A percentile compares a stretch with the other conserved stretches of the same genome.
Evolutionary conservation across 2,888 invertebrate genomes (phyloP).

Genomic region (Dasypogon diadema): DNA sequence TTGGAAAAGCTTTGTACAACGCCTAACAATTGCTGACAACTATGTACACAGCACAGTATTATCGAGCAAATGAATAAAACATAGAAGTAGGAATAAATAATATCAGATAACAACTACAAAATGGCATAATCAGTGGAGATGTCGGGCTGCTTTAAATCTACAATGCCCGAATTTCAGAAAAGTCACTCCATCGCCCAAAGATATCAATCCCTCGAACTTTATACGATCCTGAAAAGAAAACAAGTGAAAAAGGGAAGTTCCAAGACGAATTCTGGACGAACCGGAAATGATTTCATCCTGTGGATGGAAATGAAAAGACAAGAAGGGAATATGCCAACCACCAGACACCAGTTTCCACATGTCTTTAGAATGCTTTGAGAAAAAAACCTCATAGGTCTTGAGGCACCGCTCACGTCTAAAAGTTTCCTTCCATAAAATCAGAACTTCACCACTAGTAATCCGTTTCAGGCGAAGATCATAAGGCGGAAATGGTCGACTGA

Average conservation of each 20-base stretch:
- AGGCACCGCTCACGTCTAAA: conserved; percentile 63
- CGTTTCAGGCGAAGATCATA: conserved; percentile 64
- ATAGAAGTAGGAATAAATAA: no score
- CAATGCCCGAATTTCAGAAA: conserved; percentile 61
- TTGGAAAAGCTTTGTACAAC: no score
- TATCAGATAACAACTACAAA: no score
- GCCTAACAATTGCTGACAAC: no score
- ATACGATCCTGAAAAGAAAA: conserved; percentile 63
- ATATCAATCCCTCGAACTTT: conserved; percentile 65
- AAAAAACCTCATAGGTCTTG: conserved; percentile 67
- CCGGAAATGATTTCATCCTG: conserved; percentile 61
- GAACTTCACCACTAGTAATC: conserved; percentile 69
- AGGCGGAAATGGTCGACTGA: conserved; percentile 63
- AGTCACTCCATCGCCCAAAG: conserved; percentile 63
- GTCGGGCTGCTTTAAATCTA: no score
- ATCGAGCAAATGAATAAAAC: no score
- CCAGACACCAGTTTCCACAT: conserved; percentile 61
- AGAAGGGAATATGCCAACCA: conserved; percentile 65
- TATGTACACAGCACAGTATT: no score
- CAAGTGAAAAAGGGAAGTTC: no score
- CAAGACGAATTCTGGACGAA: conserved; percentile 51
- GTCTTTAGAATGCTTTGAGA: conserved; percentile 56
- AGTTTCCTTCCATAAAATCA: conserved; percentile 69
- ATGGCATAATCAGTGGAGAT: no score
- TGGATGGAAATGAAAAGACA: conserved; percentile 65